These are phyloP conservation scores for Gallinago undulata DNA, from an alignment of 2,113 vertebrate species.

Conservation along the genomic window DNA sequence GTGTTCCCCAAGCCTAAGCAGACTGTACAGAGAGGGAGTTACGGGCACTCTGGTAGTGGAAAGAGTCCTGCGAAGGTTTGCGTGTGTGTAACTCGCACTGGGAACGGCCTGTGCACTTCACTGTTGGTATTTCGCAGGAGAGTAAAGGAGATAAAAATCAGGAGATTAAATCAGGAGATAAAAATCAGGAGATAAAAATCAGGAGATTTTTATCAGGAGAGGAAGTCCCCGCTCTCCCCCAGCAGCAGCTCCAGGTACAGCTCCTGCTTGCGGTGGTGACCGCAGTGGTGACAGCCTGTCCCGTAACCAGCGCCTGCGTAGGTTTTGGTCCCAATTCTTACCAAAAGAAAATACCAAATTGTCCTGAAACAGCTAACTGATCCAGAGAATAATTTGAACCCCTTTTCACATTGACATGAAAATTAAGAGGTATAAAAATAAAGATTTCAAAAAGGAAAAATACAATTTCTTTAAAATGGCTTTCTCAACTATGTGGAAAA, in stretches of 20 bases:
- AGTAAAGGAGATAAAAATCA: not conserved
- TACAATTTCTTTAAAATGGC: not conserved
- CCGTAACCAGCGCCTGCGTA: not conserved
- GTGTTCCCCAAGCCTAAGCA: not conserved
- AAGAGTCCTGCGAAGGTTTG: not conserved
- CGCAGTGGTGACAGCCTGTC: not conserved
- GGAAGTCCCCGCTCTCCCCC: too few species aligned
- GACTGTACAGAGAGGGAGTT: not conserved
- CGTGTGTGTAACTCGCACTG: not conserved
- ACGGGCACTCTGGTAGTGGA: not conserved
- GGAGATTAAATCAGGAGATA: too few species aligned
- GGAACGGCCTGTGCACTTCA: not conserved
- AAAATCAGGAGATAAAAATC: not conserved
- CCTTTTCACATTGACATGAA: not conserved
- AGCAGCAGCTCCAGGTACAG: not conserved
- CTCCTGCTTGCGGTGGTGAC: not conserved
- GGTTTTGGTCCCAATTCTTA: not conserved
- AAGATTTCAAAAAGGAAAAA: not conserved
- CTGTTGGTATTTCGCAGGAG: not conserved
- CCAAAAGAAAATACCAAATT: not conserved
- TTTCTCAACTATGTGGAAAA: not conserved
- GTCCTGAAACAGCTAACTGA: not conserved
- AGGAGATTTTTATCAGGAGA: not conserved
- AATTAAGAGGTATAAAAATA: not conserved
- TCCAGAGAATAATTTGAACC: accelerated